Evolutionary conservation across 2,113 vertebrate species (phyloP).

Genomic region (Poicephalus gulielmi): DNA sequence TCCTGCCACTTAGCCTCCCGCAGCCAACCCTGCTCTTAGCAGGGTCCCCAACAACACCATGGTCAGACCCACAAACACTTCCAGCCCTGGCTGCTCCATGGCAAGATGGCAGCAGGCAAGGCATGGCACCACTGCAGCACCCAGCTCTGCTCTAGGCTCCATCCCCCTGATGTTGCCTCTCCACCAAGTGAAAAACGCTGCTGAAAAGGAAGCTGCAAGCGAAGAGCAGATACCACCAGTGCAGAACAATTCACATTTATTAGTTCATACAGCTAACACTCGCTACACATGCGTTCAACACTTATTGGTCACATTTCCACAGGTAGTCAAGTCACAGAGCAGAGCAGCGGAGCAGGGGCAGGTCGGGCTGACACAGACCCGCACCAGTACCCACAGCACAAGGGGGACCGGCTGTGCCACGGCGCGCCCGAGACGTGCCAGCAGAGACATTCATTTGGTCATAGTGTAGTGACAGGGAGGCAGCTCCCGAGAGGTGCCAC

Average conservation of each 20-base stretch:
- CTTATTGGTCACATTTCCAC: constrained; percentile 97
- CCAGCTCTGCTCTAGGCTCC: not conserved
- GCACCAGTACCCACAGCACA: fast-evolving
- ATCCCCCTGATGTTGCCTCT: not conserved
- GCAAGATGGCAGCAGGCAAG: not conserved
- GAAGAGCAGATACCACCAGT: constrained; percentile 14
- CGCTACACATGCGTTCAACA: constrained; percentile 98
- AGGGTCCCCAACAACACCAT: not conserved
- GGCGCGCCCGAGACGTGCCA: not conserved
- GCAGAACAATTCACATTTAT: constrained; percentile 98
- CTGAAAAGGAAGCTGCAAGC: not conserved
- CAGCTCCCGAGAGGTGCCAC: not conserved
- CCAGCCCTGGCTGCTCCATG: not conserved
- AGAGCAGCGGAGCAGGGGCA: constrained; percentile 63
- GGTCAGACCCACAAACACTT: not conserved
- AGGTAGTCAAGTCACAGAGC: constrained; percentile 95
- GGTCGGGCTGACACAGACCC: not conserved
- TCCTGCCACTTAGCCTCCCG: not conserved
- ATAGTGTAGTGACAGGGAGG: not conserved
- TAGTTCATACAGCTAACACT: constrained; percentile 96
- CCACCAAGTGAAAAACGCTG: fast-evolving
- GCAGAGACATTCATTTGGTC: constrained; percentile 68
- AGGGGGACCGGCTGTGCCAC: not conserved
- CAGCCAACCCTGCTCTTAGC: no score
- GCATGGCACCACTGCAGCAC: not conserved